Evolutionary conservation across 2,888 invertebrate genomes (phyloP).

Genomic region (Sepioteuthis lessoniana): DNA sequence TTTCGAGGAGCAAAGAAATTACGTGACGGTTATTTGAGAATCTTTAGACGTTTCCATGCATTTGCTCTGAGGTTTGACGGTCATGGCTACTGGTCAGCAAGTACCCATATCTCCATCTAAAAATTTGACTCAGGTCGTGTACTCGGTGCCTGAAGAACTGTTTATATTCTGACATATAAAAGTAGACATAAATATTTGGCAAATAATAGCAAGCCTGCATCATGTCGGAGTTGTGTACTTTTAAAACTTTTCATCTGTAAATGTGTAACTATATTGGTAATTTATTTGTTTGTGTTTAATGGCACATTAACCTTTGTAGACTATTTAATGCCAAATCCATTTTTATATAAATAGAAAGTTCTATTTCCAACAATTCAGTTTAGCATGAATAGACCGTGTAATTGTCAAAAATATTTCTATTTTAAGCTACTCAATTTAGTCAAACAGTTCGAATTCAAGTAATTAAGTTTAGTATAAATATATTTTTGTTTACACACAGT

Average conservation of each 20-base stretch:
- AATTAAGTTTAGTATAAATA: no score
- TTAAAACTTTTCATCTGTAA: neutral
- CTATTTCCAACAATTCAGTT: no score
- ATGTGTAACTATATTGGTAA: no score
- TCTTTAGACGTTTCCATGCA: neutral
- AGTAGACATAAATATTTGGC: neutral
- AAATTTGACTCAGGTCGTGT: neutral
- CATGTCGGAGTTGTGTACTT: neutral
- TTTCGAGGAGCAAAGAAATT: neutral
- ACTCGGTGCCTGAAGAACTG: neutral
- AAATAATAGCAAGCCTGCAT: neutral
- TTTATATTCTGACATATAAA: neutral
- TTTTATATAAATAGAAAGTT: no score
- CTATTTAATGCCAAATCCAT: no score
- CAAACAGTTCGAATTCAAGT: no score
- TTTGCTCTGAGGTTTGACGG: neutral
- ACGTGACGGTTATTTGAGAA: neutral
- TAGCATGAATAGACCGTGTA: no score
- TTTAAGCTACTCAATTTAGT: no score
- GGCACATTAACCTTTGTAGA: no score
- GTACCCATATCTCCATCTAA: neutral
- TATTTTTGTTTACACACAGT: no score
- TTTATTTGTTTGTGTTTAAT: no score
- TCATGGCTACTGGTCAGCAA: neutral
- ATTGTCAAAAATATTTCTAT: no score